A percentile compares a stretch with the other conserved stretches of the same genome.
These are phyloP conservation scores for Leptobrachium leishanense DNA, from an alignment of 2,113 vertebrate species.

Conservation along the genomic window DNA sequence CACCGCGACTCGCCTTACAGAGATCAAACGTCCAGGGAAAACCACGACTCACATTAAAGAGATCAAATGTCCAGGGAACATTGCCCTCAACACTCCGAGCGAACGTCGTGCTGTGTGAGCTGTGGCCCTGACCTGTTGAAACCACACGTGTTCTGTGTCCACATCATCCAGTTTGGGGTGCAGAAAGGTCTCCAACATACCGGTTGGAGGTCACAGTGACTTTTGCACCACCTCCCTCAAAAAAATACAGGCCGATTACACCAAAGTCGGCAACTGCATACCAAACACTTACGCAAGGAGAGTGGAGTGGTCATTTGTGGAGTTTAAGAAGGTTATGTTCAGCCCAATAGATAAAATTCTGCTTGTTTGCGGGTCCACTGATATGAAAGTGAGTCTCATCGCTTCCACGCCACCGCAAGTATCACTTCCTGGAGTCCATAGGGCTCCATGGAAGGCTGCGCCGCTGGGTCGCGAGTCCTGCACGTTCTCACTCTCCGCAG, in stretches of 20 bases:
- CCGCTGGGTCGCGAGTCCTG: no score
- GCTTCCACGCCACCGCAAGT: no score
- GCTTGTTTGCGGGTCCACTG: not conserved
- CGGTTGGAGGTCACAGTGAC: not conserved
- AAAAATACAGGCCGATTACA: constrained; percentile 12
- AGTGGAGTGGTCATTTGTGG: not conserved
- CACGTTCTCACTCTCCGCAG: no score
- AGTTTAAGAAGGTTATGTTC: constrained; percentile 10
- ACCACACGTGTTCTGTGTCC: constrained; percentile 5
- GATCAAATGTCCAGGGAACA: not conserved
- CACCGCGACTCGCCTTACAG: not conserved
- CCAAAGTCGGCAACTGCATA: constrained; percentile 20
- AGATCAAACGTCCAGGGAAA: not conserved
- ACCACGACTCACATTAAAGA: not conserved
- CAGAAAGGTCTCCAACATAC: constrained; percentile 20
- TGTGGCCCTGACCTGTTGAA: not conserved
- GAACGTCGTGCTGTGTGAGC: not conserved
- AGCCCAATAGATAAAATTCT: not conserved
- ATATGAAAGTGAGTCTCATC: no score
- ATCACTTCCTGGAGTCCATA: no score
- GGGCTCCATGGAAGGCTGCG: no score
- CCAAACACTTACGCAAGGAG: constrained; percentile 12
- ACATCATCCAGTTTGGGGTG: constrained; percentile 19
- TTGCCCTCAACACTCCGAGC: not conserved
- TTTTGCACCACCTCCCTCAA: not conserved